A percentile compares a stretch with the other conserved stretches of the same genome.
phyloP scores from a whole-genome alignment of 2,888 invertebrate genomes.

The Tenthredo livida region DNA sequence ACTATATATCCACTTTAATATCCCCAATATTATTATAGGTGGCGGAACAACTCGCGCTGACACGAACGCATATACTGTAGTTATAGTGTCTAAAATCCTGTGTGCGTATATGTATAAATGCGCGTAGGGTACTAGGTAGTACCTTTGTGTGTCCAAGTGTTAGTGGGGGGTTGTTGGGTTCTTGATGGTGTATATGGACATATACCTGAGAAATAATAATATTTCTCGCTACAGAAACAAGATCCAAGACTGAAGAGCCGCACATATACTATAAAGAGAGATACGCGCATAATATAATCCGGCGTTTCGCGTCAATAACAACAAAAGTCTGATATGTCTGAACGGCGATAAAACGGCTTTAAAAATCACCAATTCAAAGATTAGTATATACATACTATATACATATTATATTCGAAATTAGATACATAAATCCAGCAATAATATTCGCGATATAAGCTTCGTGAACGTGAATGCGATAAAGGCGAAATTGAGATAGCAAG shows the following conservation, averaged over 20 bases:
- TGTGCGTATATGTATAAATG: slow-evolving; percentile 4
- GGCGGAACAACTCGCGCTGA: not conserved
- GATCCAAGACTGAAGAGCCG: not conserved
- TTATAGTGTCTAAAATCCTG: not conserved
- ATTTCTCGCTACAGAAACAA: not conserved
- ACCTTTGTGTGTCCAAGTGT: not conserved
- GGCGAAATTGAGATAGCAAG: not conserved
- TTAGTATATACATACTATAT: not conserved
- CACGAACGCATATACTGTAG: not conserved
- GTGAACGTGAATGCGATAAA: not conserved
- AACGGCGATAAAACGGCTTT: not conserved
- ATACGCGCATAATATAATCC: not conserved
- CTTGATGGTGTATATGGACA: not conserved
- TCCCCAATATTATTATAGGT: slow-evolving; percentile 7
- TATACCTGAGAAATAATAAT: slow-evolving; percentile 3
- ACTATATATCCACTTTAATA: not conserved
- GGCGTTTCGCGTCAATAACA: slow-evolving; percentile 3
- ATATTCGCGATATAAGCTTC: not conserved
- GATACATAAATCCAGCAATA: not conserved
- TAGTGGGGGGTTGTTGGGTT: slow-evolving; percentile 4
- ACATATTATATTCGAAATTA: not conserved
- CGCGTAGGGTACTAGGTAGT: not conserved
- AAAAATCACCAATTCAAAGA: not conserved
- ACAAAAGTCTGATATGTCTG: not conserved
- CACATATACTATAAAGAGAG: not conserved